These are phyloP conservation scores for Polylopha cassiicola DNA, from an alignment of 2,888 invertebrate species.

Conservation along the genomic window DNA sequence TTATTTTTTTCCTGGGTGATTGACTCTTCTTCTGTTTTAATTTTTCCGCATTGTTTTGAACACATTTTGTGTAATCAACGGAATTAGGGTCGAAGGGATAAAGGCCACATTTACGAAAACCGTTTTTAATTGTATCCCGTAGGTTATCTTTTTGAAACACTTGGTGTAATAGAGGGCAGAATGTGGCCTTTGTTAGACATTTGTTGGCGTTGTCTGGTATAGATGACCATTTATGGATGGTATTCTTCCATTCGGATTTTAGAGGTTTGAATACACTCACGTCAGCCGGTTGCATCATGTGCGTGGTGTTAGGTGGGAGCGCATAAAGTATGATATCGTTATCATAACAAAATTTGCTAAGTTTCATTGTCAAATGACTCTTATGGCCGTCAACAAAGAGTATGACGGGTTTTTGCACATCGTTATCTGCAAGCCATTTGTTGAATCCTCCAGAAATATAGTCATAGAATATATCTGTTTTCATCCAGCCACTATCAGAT, in stretches of 20 bases:
- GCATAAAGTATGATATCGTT: slow-evolving; percentile 21
- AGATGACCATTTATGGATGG: slow-evolving; percentile 6
- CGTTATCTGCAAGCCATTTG: slow-evolving; percentile 16
- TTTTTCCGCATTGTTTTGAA: no score
- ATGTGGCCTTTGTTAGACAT: slow-evolving; percentile 12
- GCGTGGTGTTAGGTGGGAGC: slow-evolving; percentile 23
- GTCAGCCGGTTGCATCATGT: slow-evolving; percentile 23
- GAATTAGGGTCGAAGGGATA: no score
- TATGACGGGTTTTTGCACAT: slow-evolving; percentile 19
- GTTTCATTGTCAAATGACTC: slow-evolving; percentile 13
- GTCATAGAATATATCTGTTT: slow-evolving; percentile 17
- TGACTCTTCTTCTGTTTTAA: no score
- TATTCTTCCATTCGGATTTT: slow-evolving; percentile 13
- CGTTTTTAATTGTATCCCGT: slow-evolving; percentile 2
- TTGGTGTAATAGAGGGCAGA: slow-evolving; percentile 4
- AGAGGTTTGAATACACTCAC: slow-evolving; percentile 23
- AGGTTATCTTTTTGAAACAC: no score
- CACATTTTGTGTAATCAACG: no score
- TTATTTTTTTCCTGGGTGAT: neutral
- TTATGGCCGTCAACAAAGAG: slow-evolving; percentile 24
- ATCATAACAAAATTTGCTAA: slow-evolving; percentile 18
- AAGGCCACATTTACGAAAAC: slow-evolving; percentile 4
- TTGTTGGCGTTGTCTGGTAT: slow-evolving; percentile 9
- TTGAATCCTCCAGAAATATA: slow-evolving; percentile 20
- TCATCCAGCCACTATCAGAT: slow-evolving; percentile 25